Conservation (phyloP, 1,140 invertebrate species). For the Teleopsis dalmanni region DNA sequence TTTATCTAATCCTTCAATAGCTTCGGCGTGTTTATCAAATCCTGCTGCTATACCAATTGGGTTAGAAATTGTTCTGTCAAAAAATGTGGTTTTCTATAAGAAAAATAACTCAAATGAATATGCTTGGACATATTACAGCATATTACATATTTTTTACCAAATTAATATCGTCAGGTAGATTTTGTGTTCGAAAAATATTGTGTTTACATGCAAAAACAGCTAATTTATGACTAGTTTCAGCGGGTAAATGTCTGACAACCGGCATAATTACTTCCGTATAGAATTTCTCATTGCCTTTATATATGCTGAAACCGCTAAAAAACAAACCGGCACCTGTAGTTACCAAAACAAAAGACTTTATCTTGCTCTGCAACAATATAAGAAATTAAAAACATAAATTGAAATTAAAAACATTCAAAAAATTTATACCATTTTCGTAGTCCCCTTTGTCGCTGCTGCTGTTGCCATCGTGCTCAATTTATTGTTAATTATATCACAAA, state of each 20-base stretch:
- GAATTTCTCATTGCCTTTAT: constrained; percentile 11
- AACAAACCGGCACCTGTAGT: constrained; percentile 8
- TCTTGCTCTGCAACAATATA: constrained; percentile 5
- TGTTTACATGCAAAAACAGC: constrained; percentile 68
- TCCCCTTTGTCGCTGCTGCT: no score
- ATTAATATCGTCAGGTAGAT: constrained; percentile 51
- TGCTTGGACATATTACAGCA: constrained; percentile 4
- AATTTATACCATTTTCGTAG: no score
- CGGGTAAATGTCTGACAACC: constrained; percentile 33
- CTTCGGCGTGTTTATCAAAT: constrained; percentile 96
- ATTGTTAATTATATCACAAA: no score
- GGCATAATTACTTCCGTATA: constrained; percentile 28
- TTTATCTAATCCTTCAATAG: constrained; percentile 69
- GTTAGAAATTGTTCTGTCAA: constrained; percentile 68
- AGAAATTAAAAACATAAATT: not conserved
- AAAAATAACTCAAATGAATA: constrained; percentile 9
- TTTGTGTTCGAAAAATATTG: constrained; percentile 57
- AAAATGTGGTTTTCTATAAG: constrained; percentile 59
- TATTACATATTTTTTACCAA: constrained; percentile 47
- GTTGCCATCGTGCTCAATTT: no score
- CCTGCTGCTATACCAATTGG: constrained; percentile 95
- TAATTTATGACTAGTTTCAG: constrained; percentile 72
- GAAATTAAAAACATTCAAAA: no score
- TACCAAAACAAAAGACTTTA: constrained; percentile 9
- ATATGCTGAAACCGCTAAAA: constrained; percentile 8